Evolutionary conservation across 2,113 vertebrate species (phyloP).

Genomic region (Orientallactaga bullata): DNA sequence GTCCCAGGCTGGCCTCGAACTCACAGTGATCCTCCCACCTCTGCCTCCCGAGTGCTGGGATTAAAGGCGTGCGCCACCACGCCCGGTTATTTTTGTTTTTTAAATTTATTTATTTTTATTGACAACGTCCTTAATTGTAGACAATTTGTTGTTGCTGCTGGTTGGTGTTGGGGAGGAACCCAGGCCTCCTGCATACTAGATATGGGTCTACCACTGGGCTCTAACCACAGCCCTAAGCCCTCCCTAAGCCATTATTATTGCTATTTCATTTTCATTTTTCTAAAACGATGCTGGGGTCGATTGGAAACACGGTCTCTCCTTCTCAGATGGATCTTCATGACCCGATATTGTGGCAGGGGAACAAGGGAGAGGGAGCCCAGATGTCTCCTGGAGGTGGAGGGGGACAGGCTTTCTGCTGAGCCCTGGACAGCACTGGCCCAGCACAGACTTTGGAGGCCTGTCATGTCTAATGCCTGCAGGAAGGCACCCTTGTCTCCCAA

Average conservation of each 20-base stretch:
- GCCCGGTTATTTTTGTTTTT: too few species aligned
- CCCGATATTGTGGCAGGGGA: not conserved
- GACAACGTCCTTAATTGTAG: too few species aligned
- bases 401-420: not conserved
- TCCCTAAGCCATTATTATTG: not conserved
- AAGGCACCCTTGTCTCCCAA: not conserved
- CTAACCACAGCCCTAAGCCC: not conserved
- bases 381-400: not conserved
- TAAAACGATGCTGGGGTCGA: not conserved
- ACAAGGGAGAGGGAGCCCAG: not conserved
- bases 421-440: not conserved
- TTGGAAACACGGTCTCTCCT: too few species aligned
- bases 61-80: too few species aligned
- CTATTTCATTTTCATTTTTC: not conserved
- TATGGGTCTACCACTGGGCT: not conserved
- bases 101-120: too few species aligned
- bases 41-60: too few species aligned
- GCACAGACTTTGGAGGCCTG: too few species aligned
- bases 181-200: not conserved
- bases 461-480: rapidly evolving
- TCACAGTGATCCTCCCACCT: too few species aligned
- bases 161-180: not conserved
- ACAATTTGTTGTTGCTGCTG: not conserved
- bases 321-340: rapidly evolving
- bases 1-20: too few species aligned